Conservation (phyloP, 2,888 invertebrate species). For the Tolmerus cingulatus region DNA sequence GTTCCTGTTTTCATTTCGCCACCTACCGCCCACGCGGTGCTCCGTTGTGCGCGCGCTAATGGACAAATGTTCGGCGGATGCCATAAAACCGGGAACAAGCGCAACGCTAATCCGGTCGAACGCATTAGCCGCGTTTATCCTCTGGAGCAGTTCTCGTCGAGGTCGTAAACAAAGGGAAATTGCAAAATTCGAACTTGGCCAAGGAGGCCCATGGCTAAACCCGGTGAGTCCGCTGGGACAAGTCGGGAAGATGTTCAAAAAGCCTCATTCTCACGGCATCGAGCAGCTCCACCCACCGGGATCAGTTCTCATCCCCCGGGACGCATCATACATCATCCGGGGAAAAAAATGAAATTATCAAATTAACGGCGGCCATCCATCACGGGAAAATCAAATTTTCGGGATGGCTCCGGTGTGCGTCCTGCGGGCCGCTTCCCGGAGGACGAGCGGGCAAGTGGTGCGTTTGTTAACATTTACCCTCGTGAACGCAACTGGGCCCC, state of each 20-base stretch:
- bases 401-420: background rate
- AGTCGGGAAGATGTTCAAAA: background rate
- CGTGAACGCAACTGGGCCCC: background rate
- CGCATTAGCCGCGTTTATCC: background rate
- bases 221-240: background rate
- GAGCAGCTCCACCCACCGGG: background rate
- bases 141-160: background rate
- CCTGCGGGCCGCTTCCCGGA: background rate
- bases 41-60: background rate
- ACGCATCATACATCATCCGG: constrained; percentile 13
- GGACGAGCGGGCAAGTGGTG: constrained; percentile 6
- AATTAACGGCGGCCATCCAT: constrained; percentile 49
- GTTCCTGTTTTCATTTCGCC: constrained; percentile 10
- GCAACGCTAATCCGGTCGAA: background rate
- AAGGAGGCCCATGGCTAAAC: background rate
- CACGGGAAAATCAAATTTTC: constrained; percentile 43
- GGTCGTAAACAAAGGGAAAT: background rate
- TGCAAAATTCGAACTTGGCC: background rate
- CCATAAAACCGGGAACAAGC: background rate
- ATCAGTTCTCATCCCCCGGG: background rate
- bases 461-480: constrained; percentile 43
- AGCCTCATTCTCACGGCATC: background rate
- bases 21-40: background rate
- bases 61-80: background rate
- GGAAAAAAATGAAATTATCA: constrained; percentile 48